These are phyloP conservation scores for Rapana venosa DNA, from an alignment of 2,888 invertebrate species.

Conservation along the genomic window DNA sequence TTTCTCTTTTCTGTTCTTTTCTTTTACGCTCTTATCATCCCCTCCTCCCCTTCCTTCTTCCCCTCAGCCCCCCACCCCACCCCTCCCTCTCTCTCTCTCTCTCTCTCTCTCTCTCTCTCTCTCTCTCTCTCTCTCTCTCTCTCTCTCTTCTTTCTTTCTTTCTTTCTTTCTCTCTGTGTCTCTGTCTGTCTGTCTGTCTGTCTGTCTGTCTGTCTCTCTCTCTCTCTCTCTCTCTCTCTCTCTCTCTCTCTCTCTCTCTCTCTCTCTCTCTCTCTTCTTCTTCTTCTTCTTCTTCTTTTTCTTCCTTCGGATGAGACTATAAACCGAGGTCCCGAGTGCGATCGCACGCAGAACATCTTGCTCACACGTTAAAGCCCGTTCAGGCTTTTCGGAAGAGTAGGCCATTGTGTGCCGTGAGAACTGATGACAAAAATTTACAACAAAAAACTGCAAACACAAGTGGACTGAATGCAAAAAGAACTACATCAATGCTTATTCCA, in stretches of 20 bases:
- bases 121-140: not conserved
- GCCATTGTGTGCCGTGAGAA: no score
- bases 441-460: no score
- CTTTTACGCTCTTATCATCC: not conserved
- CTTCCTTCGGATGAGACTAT: no score
- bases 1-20: not conserved
- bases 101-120: not conserved
- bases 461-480: no score
- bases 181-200: not conserved
- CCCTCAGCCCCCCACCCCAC: not conserved
- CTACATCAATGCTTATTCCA: no score
- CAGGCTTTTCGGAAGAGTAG: no score
- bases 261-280: not conserved
- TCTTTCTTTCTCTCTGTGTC: no score
- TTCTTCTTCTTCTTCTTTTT: no score
- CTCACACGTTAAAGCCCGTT: no score
- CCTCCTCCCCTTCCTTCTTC: not conserved
- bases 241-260: conserved; percentile 25
- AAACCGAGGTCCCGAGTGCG: no score
- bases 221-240: conserved; percentile 22
- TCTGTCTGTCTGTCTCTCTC: not conserved
- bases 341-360: no score
- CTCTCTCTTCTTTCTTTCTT: not conserved
- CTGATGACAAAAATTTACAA: no score
- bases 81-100: not conserved